Percentiles rank a stretch among this genome's conserved stretches.
These are phyloP conservation scores for Cryptoblepharus egeriae DNA, from an alignment of 2,797 vertebrate genomes.

Conservation along the genomic window DNA sequence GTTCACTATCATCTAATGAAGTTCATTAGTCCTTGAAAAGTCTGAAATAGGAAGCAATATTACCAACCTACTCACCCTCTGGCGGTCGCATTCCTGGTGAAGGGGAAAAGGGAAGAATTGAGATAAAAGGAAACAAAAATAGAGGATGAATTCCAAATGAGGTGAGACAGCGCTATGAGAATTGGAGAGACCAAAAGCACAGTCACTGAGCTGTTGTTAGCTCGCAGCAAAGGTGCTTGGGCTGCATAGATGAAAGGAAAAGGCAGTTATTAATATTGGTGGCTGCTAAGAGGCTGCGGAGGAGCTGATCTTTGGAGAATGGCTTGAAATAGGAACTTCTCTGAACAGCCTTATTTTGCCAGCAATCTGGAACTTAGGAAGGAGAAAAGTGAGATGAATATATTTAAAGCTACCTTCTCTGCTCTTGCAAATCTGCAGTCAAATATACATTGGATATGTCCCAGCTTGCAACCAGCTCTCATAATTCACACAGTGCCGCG, in stretches of 20 bases:
- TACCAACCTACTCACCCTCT: constrained; percentile 50
- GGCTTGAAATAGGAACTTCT: constrained; percentile 38
- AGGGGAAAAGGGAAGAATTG: constrained; percentile 18
- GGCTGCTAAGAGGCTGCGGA: background rate
- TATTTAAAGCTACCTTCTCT: background rate
- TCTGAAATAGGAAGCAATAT: constrained; percentile 59
- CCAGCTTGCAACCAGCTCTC: background rate
- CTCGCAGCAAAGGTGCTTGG: constrained; percentile 35
- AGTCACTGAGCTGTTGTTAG: constrained; percentile 41
- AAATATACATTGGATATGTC: background rate
- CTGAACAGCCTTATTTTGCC: constrained; percentile 47
- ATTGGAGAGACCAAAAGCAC: constrained; percentile 63
- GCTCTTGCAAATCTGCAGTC: background rate
- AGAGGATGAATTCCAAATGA: constrained; percentile 58
- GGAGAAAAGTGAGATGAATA: constrained; percentile 13
- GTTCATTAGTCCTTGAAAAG: constrained; percentile 76
- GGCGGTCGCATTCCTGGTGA: constrained; percentile 48
- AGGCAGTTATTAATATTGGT: constrained; percentile 52
- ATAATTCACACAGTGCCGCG: background rate
- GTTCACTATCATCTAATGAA: constrained; percentile 74
- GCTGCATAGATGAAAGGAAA: constrained; percentile 52
- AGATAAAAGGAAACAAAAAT: constrained; percentile 69
- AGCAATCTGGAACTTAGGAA: constrained; percentile 15
- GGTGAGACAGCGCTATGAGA: constrained; percentile 58
- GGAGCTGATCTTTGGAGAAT: constrained; percentile 9